phyloP scores from a whole-genome alignment of 2,888 invertebrate genomes.

The Prosopocoilus inquinatus region DNA sequence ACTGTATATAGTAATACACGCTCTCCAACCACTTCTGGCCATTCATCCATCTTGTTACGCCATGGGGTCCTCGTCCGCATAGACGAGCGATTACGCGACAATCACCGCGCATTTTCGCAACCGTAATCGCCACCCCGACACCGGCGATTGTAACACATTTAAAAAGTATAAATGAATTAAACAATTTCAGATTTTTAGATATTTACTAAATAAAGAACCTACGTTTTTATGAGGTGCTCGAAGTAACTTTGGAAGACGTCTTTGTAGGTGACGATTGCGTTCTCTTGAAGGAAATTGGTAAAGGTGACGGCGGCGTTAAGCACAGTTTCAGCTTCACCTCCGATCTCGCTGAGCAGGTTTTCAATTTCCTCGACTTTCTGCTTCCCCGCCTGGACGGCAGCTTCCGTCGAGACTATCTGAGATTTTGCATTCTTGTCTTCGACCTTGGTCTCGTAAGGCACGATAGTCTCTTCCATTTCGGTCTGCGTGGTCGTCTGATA shows the following conservation, averaged over 20 bases:
- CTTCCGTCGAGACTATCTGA: background rate
- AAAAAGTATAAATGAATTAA: too few species aligned
- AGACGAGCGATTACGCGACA: too few species aligned
- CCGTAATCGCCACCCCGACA: too few species aligned
- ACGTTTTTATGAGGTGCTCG: conserved; percentile 39
- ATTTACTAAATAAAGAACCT: too few species aligned
- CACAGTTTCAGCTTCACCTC: conserved; percentile 23
- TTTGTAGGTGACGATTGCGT: conserved; percentile 41
- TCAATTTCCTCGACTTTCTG: conserved; percentile 4
- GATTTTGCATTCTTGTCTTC: conserved; percentile 26
- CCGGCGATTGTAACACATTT: too few species aligned
- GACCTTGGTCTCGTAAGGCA: conserved; percentile 31
- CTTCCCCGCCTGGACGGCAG: background rate
- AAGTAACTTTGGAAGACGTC: conserved; percentile 42
- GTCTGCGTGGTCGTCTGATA: conserved; percentile 30
- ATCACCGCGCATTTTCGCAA: too few species aligned
- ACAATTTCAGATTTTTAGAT: too few species aligned
- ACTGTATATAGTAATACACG: too few species aligned
- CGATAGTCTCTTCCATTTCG: conserved; percentile 42
- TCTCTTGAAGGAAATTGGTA: conserved; percentile 40
- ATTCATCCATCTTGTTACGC: too few species aligned
- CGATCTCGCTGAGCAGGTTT: conserved; percentile 2
- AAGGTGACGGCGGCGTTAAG: conserved; percentile 38
- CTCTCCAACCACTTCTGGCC: too few species aligned
- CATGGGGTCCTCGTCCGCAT: too few species aligned